Base-by-base conservation (phyloP, 2,888 invertebrate species). In the Prosopocoilus inquinatus region DNA sequence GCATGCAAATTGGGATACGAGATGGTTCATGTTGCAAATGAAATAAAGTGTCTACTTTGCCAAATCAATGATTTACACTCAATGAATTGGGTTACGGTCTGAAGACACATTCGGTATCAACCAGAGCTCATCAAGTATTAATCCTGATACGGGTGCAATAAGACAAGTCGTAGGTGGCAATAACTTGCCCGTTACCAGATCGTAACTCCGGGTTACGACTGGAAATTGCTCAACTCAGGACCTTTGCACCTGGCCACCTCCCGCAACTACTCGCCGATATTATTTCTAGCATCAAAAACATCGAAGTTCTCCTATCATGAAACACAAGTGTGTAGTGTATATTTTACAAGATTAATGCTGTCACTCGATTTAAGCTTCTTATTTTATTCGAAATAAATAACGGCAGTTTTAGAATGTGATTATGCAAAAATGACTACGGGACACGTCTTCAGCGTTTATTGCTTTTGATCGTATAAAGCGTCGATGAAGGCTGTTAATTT, bases 181-280 rank as follows among this genome's bases (percentile, higher is more conserved):
- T 73, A 73, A 73, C 72, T 73, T 67, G 73, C 69, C 70, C 67
- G 71, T 73, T 72, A 73, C 73, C 72, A 71, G 71, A 62, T 73
- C 73, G 72, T 73, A 73, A 73, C 67, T 70, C 64, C 61, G 55
- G 64, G 72, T 72, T 73, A 72, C 69, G 70, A 69, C 67, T 67
- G 51, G 41, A 55, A 55, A 55, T 59, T 50, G 55, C 46, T 32
- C 46, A 46, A 32, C 20, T 46, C 28, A 16, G 33, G n/a, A 28
- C 28, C 20, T 28, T 28, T 28, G 20, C 20, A 28, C 20, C 20
- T 28, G 20, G 20, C 4, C 7, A 28, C 20, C 20, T 28, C 20
- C 20, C 20, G 20, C 20, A 28, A 28, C 20, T 28, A 28, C 20
- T 28, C 20, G 20, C 7, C 20, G 20, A 28, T n/a, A 16, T 47